Percentiles rank a stretch among this genome's conserved stretches.
Evolutionary conservation across 1,140 invertebrate genomes (phyloP).

Genomic region (Drosophila takahashii): DNA sequence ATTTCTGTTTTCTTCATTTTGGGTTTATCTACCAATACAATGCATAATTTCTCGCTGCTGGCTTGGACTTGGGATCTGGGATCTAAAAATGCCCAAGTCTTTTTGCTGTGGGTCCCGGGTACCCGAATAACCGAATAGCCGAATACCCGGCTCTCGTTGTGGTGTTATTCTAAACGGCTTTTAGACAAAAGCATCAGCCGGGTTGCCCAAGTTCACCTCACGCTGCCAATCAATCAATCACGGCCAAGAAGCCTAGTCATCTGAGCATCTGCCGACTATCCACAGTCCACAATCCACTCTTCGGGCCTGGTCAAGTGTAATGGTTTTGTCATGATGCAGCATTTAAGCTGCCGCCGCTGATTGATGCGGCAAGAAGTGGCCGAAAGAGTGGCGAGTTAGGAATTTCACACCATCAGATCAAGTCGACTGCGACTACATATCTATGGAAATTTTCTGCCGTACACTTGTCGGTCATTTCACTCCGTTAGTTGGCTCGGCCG

Average conservation of each 20-base stretch:
- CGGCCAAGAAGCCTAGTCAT: conserved; percentile 77
- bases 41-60: conserved; percentile 76
- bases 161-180: conserved; percentile 83
- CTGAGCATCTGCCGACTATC: conserved; percentile 76
- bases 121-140: no score
- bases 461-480: conserved; percentile 56
- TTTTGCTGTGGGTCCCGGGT: conserved; percentile 12
- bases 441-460: conserved; percentile 67
- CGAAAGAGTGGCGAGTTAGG: conserved; percentile 71
- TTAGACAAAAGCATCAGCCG: conserved; percentile 77
- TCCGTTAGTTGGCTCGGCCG: conserved; percentile 22
- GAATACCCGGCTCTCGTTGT: conserved; percentile 37
- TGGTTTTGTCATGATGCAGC: conserved; percentile 83
- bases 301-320: conserved; percentile 75
- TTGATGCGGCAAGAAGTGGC: conserved; percentile 72
- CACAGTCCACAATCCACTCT: conserved; percentile 4
- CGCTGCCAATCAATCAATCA: conserved; percentile 83
- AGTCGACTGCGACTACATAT: conserved; percentile 11
- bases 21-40: conserved; percentile 56
- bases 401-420: conserved; percentile 71
- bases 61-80: conserved; percentile 34
- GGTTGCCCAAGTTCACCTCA: conserved; percentile 62
- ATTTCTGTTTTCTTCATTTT: conserved; percentile 29
- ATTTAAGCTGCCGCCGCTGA: conserved; percentile 80
- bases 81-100: background rate